These are phyloP conservation scores for Drosophila fungiperda DNA, from an alignment of 2,888 invertebrate species.

Conservation along the genomic window DNA sequence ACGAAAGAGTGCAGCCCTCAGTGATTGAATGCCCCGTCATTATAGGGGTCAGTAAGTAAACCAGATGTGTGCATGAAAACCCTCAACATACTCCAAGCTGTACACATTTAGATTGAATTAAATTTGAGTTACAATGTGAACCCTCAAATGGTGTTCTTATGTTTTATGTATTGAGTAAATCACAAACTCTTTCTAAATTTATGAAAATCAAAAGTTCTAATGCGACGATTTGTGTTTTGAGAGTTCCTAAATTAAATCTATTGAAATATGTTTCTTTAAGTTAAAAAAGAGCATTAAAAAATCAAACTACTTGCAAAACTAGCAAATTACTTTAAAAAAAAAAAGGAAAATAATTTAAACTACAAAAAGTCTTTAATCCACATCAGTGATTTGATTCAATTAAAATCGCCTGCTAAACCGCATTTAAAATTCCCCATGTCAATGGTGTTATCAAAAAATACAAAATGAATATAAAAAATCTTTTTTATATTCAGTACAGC, in stretches of 20 bases:
- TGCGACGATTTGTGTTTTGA: not conserved
- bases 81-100: constrained; percentile 7
- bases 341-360: not conserved
- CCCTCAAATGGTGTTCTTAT: not conserved
- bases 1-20: constrained; percentile 46
- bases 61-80: constrained; percentile 5
- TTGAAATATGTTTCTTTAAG: not conserved
- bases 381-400: not conserved
- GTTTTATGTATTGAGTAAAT: not conserved
- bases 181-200: not conserved
- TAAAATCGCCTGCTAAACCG: not conserved
- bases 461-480: not conserved
- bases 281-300: not conserved
- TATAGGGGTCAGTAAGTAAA: constrained; percentile 59
- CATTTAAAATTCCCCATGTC: not conserved
- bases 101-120: constrained; percentile 19
- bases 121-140: constrained; percentile 27
- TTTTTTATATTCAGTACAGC: not conserved
- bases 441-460: not conserved
- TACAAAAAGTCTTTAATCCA: not conserved
- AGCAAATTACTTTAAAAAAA: not conserved
- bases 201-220: not conserved
- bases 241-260: not conserved
- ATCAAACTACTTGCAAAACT: not conserved
- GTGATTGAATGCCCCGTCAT: constrained; percentile 56